Conservation (phyloP, 1,140 invertebrate genomes). For the Myzus persicae region DNA sequence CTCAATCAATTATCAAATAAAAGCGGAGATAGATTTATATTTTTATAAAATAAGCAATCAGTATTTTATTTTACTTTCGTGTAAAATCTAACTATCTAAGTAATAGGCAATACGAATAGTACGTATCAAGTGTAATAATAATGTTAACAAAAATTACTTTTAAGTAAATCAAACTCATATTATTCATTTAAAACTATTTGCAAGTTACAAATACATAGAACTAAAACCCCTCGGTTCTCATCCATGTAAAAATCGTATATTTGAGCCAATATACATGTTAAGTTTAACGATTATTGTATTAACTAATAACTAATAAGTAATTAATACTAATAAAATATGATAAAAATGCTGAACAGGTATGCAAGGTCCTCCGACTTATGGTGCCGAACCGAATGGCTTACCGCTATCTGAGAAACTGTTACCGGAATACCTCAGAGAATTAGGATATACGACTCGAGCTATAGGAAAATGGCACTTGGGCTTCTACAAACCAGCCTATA, state of each 20-base stretch:
- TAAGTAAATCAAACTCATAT: not conserved
- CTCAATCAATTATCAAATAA: no score
- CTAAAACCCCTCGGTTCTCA: not conserved
- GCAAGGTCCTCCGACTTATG: constrained; percentile 80
- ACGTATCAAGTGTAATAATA: not conserved
- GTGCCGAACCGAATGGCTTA: constrained; percentile 77
- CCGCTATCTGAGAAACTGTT: constrained; percentile 76
- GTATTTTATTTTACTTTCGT: not conserved
- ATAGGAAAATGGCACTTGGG: constrained; percentile 95
- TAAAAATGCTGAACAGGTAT: constrained; percentile 68
- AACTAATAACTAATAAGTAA: not conserved
- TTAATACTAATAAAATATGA: not conserved
- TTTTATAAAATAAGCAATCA: no score
- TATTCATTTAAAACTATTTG: not conserved
- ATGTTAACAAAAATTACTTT: not conserved
- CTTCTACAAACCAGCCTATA: constrained; percentile 74
- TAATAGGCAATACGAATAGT: not conserved
- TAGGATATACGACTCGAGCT: constrained; percentile 82
- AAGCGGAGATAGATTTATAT: not conserved
- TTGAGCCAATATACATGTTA: no score
- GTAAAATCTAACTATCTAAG: not conserved
- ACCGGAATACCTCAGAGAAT: constrained; percentile 77
- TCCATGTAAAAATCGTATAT: not conserved
- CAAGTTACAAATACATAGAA: not conserved
- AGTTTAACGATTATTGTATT: no score